These are phyloP conservation scores for Pelobates cultripes DNA, from an alignment of 2,797 vertebrate genomes.

Conservation along the genomic window DNA sequence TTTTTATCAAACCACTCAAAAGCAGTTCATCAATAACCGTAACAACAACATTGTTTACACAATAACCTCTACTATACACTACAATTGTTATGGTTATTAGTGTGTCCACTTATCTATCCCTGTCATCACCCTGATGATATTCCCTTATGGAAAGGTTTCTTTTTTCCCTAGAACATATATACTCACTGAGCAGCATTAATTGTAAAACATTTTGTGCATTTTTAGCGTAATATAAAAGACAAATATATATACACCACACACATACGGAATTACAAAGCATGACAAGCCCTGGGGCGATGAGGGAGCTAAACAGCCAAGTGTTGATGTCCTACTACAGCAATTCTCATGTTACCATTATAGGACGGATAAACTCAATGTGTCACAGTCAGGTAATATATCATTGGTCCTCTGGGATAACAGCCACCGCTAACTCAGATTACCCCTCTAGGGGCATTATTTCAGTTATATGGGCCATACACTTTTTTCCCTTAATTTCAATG, in stretches of 20 bases:
- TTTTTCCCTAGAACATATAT: not conserved
- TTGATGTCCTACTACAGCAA: conserved; percentile 13
- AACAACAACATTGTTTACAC: no score
- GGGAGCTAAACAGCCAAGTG: conserved; percentile 20
- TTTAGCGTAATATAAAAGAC: not conserved
- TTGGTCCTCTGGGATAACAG: conserved; percentile 29
- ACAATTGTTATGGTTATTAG: no score
- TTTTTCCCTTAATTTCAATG: not conserved
- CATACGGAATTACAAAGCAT: not conserved
- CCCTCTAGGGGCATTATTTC: not conserved
- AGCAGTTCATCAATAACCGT: no score
- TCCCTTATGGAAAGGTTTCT: not conserved
- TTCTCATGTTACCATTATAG: conserved; percentile 20
- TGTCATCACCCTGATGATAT: not conserved
- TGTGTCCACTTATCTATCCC: not conserved
- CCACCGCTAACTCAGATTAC: conserved; percentile 27
- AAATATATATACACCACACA: not conserved
- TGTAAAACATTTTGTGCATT: not conserved
- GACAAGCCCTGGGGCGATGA: conserved; percentile 5
- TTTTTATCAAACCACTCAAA: no score
- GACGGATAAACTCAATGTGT: conserved; percentile 44
- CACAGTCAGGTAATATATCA: conserved; percentile 39
- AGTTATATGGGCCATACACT: not conserved
- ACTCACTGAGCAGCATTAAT: not conserved
- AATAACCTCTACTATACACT: no score